Conservation (phyloP, 1,140 invertebrate species). For the Trichonephila clavipes region DNA sequence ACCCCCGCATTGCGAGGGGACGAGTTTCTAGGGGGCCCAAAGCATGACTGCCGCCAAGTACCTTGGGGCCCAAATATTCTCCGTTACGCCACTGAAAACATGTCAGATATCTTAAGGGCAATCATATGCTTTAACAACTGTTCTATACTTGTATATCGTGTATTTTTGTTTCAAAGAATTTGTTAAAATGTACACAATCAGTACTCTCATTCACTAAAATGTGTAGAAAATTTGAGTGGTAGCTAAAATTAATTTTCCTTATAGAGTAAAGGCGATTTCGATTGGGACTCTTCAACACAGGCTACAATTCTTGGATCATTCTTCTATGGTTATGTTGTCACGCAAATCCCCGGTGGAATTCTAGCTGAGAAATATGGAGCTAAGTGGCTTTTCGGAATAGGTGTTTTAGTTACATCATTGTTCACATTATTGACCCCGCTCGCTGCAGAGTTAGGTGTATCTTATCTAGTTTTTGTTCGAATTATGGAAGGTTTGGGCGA, state of each 20-base stretch:
- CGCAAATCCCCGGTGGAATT: slow-evolving; percentile 90
- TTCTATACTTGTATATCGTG: too few relatives aligned
- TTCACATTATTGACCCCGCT: slow-evolving; percentile 69
- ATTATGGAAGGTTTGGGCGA: slow-evolving; percentile 51
- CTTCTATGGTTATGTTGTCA: slow-evolving; percentile 92
- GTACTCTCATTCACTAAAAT: too few relatives aligned
- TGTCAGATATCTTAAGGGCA: too few relatives aligned
- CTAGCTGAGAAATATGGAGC: slow-evolving; percentile 89
- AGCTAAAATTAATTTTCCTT: background rate
- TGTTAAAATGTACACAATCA: too few relatives aligned
- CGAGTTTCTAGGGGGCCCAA: too few relatives aligned
- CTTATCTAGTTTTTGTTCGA: background rate
- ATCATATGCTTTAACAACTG: too few relatives aligned
- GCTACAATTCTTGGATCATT: slow-evolving; percentile 88
- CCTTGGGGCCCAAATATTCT: too few relatives aligned
- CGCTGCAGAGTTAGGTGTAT: slow-evolving; percentile 34
- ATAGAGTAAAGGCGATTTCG: slow-evolving; percentile 38
- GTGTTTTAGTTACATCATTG: slow-evolving; percentile 62
- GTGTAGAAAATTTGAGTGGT: too few relatives aligned
- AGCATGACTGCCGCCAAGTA: too few relatives aligned
- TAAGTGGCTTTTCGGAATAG: slow-evolving; percentile 90
- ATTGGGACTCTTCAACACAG: slow-evolving; percentile 76
- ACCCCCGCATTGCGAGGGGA: too few relatives aligned
- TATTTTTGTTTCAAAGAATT: too few relatives aligned
- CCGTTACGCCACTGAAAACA: too few relatives aligned